Evolutionary conservation across 2,113 vertebrate species (phyloP), one percentile per base, ranked within the genome.

Genomic region (Catharus bicknelli): DNA sequence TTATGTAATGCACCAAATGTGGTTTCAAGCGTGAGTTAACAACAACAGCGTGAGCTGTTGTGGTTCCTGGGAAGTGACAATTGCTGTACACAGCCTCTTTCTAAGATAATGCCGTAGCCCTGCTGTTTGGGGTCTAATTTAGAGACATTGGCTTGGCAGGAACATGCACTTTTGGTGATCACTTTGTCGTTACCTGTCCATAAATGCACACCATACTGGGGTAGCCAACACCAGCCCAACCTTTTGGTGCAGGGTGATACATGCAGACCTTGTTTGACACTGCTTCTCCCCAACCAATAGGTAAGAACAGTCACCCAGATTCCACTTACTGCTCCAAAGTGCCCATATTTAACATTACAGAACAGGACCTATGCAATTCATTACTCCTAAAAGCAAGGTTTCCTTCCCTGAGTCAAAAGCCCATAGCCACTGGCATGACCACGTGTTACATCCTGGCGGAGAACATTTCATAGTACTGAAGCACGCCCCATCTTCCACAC

Each of bases 161-260:
- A 59, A 76, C 30, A 7, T 2, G 4, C 25, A 66, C n/a, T 86
- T 73, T 4, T 25, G 34, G n/a, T 54, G n/a, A 66, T 38, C 23
- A 25, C 16, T 32, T 43, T 30, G 14, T 0, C 13, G 0, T 16
- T 34, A n/a, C 3, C 4, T 6, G 22, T 11, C 26, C 48, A 55
- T n/a, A 32, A 45, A 70, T 10, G 18, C 25, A 32, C 26, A 9
- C 2, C 21, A 48, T 5, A 25, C 0, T 12, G 21, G n/a, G 19
- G 21, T 5, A 50, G 47, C 19, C n/a, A 38, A 27, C 29, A 45
- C 11, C 36, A 58, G 0, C 0, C 32, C 62, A 50, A 12, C 2
- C 43, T 48, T n/a, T 14, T 36, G 59, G 38, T 48, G 64, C 55
- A 69, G 19, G 27, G 14, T 13, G 62, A 68, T 9, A 20, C 3